These are phyloP conservation scores for Rhopalosiphum nymphaeae DNA, from an alignment of 2,888 invertebrate species.

Conservation along the genomic window DNA sequence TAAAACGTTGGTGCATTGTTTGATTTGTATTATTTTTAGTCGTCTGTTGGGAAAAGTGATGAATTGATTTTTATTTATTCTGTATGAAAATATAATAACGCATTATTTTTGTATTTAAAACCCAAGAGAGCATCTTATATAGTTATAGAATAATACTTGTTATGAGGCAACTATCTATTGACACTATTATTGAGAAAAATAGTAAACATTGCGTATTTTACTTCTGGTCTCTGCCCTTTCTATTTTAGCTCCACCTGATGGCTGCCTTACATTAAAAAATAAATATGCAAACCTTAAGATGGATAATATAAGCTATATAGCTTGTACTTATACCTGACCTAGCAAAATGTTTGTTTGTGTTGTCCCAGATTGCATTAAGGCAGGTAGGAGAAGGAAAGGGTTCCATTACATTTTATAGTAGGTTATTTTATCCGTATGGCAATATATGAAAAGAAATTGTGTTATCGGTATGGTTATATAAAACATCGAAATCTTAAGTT, in stretches of 20 bases:
- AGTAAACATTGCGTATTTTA: conserved; percentile 11
- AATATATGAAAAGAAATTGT: not conserved
- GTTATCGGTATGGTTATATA: not conserved
- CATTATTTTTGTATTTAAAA: not conserved
- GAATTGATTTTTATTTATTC: not conserved
- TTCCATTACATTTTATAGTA: not conserved
- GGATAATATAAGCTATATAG: not conserved
- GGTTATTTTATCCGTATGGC: not conserved
- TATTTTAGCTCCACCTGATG: not conserved
- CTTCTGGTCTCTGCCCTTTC: conserved; percentile 9
- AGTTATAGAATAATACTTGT: not conserved
- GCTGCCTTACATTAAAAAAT: not conserved
- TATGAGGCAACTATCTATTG: not conserved
- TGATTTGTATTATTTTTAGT: not conserved
- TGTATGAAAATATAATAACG: not conserved
- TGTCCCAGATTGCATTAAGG: not conserved
- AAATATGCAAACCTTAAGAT: not conserved
- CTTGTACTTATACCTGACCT: not conserved
- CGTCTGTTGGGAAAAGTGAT: not conserved
- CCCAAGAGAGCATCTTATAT: not conserved
- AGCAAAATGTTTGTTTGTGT: not conserved
- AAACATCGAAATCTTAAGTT: not conserved
- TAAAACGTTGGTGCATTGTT: not conserved
- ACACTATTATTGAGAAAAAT: not conserved
- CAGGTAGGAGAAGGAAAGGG: not conserved